Percentiles rank a stretch among this genome's conserved stretches.
Conservation (phyloP, 2,888 invertebrate genomes). For the Trichacis sp. region DNA sequence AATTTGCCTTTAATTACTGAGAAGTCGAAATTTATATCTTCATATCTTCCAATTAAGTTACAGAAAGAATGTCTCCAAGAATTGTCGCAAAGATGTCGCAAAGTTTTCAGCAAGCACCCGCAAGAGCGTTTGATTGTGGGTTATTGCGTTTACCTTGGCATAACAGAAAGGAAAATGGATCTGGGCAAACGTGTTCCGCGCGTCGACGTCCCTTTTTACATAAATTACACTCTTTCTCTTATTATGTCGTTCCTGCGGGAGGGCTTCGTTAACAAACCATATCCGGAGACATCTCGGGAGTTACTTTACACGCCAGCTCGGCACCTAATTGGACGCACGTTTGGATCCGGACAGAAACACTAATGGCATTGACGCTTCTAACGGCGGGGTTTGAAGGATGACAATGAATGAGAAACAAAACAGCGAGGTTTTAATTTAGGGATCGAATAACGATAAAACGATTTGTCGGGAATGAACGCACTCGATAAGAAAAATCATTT, state of each 20-base stretch:
- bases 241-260: conserved; percentile 12
- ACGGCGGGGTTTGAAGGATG: not conserved
- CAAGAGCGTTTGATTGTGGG: too few species aligned
- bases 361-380: conserved; percentile 20
- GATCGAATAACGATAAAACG: not conserved
- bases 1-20: too few species aligned
- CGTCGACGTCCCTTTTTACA: conserved; percentile 14
- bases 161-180: too few species aligned
- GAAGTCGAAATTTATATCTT: too few species aligned
- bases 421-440: not conserved
- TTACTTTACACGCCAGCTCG: conserved; percentile 50
- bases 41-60: too few species aligned
- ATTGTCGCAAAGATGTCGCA: too few species aligned
- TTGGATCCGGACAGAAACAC: conserved; percentile 18
- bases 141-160: too few species aligned
- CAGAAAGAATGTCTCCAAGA: too few species aligned
- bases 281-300: conserved; percentile 18
- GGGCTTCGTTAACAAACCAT: conserved; percentile 15
- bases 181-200: not conserved
- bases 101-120: too few species aligned
- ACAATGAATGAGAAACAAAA: not conserved
- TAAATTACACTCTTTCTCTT: conserved; percentile 14
- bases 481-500: too few species aligned
- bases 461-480: not conserved
- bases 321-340: conserved; percentile 59